Percentiles rank a stretch among this genome's conserved stretches.
Conservation (phyloP, 2,888 invertebrate species). For the Erebia palarica region DNA sequence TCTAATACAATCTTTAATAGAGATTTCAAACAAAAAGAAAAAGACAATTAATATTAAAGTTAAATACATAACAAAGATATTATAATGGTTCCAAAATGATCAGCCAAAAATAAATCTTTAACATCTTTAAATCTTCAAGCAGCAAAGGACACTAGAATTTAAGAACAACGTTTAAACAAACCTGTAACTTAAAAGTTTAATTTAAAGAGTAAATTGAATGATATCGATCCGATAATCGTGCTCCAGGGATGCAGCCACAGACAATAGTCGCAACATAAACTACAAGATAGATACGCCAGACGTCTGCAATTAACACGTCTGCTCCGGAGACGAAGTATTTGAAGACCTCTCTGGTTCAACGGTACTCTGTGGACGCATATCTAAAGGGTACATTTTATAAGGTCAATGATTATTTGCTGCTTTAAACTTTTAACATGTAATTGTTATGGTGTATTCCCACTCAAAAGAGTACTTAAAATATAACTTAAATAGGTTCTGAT, state of each 20-base stretch:
- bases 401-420: too few relatives aligned
- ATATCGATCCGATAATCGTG: slow-evolving; percentile 28
- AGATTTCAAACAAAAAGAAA: too few relatives aligned
- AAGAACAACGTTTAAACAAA: not conserved
- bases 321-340: slow-evolving; percentile 30
- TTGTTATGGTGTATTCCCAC: too few relatives aligned
- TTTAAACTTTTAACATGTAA: too few relatives aligned
- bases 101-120: too few relatives aligned
- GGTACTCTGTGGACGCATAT: not conserved
- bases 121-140: too few relatives aligned
- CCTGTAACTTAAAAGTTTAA: not conserved
- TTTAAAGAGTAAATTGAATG: slow-evolving; percentile 11
- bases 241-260: slow-evolving; percentile 30
- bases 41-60: too few relatives aligned
- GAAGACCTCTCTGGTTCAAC: slow-evolving; percentile 16
- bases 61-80: too few relatives aligned
- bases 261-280: slow-evolving; percentile 35
- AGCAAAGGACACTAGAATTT: not conserved
- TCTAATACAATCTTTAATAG: too few relatives aligned
- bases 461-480: too few relatives aligned
- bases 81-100: too few relatives aligned
- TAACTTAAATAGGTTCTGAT: too few relatives aligned
- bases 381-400: not conserved
- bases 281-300: slow-evolving; percentile 37
- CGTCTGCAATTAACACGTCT: slow-evolving; percentile 43